Conservation (phyloP, 1,140 invertebrate genomes). For the Euwallacea similis region DNA sequence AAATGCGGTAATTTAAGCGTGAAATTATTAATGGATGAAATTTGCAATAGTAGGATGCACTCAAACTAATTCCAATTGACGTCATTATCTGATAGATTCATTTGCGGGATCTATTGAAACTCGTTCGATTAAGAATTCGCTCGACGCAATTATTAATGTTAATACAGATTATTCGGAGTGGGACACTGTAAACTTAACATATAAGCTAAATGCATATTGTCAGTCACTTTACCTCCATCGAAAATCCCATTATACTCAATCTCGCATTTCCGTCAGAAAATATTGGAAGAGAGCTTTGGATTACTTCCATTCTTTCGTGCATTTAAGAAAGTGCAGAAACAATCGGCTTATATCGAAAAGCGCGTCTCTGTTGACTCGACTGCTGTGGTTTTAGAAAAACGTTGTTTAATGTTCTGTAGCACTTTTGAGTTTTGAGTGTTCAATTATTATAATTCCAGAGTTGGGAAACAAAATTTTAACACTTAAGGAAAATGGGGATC, state of each 20-base stretch:
- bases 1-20: too few species aligned
- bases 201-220: neutral
- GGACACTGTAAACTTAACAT: neutral
- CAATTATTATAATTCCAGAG: too few species aligned
- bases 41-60: too few species aligned
- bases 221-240: neutral
- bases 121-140: too few species aligned
- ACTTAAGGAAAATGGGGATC: neutral
- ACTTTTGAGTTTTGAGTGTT: neutral
- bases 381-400: neutral
- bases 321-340: constrained; percentile 4
- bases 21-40: too few species aligned
- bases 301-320: neutral
- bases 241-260: neutral
- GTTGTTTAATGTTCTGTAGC: constrained; percentile 8
- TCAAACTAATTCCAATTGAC: too few species aligned
- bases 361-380: neutral
- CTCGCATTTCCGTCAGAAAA: neutral
- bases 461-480: neutral
- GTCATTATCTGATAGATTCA: too few species aligned
- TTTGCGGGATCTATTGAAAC: too few species aligned
- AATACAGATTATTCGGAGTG: too few species aligned
- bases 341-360: constrained; percentile 8
- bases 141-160: too few species aligned
- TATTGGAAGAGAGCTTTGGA: too few species aligned